phyloP scores from a whole-genome alignment of 2,888 invertebrate genomes.

The Palloptera scutellata region DNA sequence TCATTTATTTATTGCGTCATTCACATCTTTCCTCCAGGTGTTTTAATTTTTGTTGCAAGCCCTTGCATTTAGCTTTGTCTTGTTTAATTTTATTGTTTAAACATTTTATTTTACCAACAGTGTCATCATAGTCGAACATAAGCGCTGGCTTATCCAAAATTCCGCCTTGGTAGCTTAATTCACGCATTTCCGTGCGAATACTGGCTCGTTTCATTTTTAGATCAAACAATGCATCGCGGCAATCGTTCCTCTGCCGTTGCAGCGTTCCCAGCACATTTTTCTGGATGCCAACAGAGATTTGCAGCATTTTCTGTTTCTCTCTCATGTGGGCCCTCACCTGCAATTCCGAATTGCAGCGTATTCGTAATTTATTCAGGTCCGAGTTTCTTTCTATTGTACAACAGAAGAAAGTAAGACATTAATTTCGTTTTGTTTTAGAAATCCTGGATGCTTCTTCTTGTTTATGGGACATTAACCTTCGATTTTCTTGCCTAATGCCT shows the following conservation, averaged over 20 bases:
- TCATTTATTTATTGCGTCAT: no score
- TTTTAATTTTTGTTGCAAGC: no score
- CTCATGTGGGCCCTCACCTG: constrained; percentile 54
- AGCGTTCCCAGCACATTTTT: constrained; percentile 23
- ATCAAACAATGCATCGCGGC: constrained; percentile 43
- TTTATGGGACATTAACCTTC: constrained; percentile 54
- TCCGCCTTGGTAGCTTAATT: constrained; percentile 51
- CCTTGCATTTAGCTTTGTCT: no score
- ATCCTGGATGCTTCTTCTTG: no score
- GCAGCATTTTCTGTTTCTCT: constrained; percentile 49
- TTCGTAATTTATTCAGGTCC: constrained; percentile 49
- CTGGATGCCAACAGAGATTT: constrained; percentile 30
- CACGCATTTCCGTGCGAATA: constrained; percentile 42
- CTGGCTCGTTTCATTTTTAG: constrained; percentile 46
- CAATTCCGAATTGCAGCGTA: constrained; percentile 47
- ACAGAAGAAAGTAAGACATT: not conserved
- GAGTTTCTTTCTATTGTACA: constrained; percentile 51
- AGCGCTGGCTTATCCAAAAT: constrained; percentile 54
- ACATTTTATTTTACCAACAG: constrained; percentile 35
- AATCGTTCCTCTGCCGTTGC: constrained; percentile 24
- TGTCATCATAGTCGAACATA: constrained; percentile 55
- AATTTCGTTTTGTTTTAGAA: no score
- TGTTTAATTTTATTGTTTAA: constrained; percentile 30
- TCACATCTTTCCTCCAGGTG: no score
- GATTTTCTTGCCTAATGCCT: constrained; percentile 53